Base-by-base conservation (phyloP, 2,888 invertebrate species). In the Lamproptera curius region DNA sequence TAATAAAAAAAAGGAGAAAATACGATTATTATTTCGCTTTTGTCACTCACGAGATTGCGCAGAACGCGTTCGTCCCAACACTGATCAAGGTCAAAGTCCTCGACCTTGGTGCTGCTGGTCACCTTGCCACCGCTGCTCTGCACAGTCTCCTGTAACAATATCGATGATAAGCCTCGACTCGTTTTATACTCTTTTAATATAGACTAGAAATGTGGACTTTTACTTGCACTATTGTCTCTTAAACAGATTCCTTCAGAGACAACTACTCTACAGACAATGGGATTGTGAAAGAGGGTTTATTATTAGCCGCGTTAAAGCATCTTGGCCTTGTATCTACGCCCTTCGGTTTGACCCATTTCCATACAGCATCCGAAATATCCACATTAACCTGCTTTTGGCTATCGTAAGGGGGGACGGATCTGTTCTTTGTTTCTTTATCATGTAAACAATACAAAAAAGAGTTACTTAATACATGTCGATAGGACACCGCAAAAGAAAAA, bases 61-160 rank as follows among this genome's bases (percentile, higher is more conserved):
- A 94, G 89, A 52, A 91, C 89, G 63, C 91, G 89, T 73, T 93
- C 93, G 92, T 94, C 93, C 92, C 92, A 93, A 85, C 94, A 92
- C 75, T 91, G 91, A 70, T 93, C 92, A 63, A 93, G 86, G 76
- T 92, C 92, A 40, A 82, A 38, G 51, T 81, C 76, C 55, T 77
- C 70, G 17, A 69, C 73, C 83, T 84, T 77, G 83, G 87, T 68
- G 83, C 75, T 73, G 77, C 73, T 87, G 79, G 74, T 84, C 70
- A 67, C 85, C 76, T 72, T 67, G 34, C 68, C 65, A 53, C 62
- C 62, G 66, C 68, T 73, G 69, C 71, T 78, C 66, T 76, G 72
- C 28, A 79, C 72, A 46, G 88, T 85, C 68, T 90, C 88, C 90
- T 90, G 71, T 17, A 67, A 56, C 54, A 46, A 52, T 35, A 55